Evolutionary conservation across 2,113 vertebrate species (phyloP).

Genomic region (Zapus hudsonius): DNA sequence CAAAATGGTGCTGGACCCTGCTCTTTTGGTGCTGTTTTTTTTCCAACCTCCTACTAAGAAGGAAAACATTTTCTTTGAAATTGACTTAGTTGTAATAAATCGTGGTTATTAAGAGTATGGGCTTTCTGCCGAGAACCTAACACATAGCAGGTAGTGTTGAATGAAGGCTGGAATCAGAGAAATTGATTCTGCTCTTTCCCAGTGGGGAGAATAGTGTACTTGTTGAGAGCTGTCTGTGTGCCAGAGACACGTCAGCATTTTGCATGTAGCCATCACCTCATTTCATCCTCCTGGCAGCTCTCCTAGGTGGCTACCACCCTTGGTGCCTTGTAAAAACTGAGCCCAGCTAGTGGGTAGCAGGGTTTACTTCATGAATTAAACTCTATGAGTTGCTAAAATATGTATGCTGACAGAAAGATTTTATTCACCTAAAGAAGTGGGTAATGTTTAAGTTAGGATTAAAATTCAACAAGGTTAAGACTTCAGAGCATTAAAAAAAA

Average conservation of each 20-base stretch:
- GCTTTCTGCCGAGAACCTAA: neutral
- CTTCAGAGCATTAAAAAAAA: too few species aligned
- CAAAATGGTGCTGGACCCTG: neutral
- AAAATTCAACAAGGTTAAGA: conserved; percentile 9
- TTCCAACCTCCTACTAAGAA: neutral
- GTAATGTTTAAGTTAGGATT: conserved; percentile 14
- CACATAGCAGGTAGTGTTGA: neutral
- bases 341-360: neutral
- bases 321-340: neutral
- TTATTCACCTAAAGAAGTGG: neutral
- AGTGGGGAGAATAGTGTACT: neutral
- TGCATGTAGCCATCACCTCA: neutral
- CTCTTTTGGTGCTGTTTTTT: neutral
- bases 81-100: neutral
- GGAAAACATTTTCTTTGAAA: neutral
- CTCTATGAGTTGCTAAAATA: neutral
- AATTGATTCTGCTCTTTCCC: neutral
- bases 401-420: neutral
- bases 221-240: neutral
- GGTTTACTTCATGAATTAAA: neutral
- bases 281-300: neutral
- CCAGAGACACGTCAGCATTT: neutral
- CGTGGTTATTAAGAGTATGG: neutral
- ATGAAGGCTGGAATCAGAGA: neutral
- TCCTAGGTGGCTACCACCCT: neutral